Evolutionary conservation across 2,113 vertebrate genomes (phyloP).

Genomic region (Rhipidura dahli): DNA sequence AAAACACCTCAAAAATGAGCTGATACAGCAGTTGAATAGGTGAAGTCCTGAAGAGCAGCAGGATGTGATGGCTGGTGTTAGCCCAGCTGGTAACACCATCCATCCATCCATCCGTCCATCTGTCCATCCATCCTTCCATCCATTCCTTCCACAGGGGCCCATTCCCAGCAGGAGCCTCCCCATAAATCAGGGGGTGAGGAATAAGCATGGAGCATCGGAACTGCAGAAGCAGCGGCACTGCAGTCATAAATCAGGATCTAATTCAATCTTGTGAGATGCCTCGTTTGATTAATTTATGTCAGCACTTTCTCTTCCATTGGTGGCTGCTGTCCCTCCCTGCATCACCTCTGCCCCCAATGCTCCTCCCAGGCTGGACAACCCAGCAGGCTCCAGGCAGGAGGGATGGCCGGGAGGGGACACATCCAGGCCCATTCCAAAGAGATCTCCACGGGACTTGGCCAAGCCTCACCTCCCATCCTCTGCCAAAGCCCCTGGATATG

Average conservation of each 20-base stretch:
- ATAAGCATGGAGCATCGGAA: slow-evolving; percentile 24
- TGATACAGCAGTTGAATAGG: slow-evolving; percentile 15
- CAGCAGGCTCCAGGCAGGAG: neutral
- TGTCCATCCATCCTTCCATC: neutral
- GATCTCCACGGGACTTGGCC: neutral
- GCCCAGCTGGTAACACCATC: neutral
- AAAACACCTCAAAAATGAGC: neutral
- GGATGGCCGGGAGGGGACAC: neutral
- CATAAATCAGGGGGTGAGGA: slow-evolving; percentile 71
- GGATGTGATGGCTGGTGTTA: neutral
- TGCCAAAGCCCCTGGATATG: neutral
- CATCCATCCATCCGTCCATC: neutral
- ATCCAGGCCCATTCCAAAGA: neutral
- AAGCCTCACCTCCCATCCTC: neutral
- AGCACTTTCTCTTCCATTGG: slow-evolving; percentile 52
- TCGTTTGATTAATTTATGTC: slow-evolving; percentile 80
- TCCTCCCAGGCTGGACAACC: neutral
- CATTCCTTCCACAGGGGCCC: neutral
- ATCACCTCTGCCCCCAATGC: neutral
- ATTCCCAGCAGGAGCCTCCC: slow-evolving; percentile 28
- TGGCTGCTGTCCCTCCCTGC: slow-evolving; percentile 13
- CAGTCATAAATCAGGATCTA: slow-evolving; percentile 79
- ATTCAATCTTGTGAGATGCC: slow-evolving; percentile 77
- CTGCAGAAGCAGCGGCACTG: slow-evolving; percentile 51
- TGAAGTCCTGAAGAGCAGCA: neutral